A percentile compares a stretch with the other conserved stretches of the same genome.
These are phyloP conservation scores for Drosophila erecta DNA, from an alignment of 1,140 invertebrate species.

Conservation along the genomic window DNA sequence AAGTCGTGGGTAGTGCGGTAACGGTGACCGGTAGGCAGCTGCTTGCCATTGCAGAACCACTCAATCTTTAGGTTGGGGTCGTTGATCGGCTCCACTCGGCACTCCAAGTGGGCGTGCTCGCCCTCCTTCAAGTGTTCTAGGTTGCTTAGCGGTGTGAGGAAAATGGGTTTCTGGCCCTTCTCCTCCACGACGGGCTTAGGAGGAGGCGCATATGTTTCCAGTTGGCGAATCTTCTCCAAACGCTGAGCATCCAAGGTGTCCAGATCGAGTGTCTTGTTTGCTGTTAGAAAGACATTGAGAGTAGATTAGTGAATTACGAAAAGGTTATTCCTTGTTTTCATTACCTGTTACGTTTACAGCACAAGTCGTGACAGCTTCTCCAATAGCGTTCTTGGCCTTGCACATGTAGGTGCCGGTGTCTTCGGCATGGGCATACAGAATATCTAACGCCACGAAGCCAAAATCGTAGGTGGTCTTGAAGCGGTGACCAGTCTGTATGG, in stretches of 20 bases:
- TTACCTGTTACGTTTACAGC: conserved; percentile 92
- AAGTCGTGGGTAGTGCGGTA: conserved; percentile 97
- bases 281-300: conserved; percentile 85
- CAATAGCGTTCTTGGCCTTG: conserved; percentile 95
- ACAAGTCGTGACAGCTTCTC: conserved; percentile 96
- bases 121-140: conserved; percentile 95
- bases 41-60: conserved; percentile 96
- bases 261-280: conserved; percentile 92
- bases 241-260: conserved; percentile 96
- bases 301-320: not conserved
- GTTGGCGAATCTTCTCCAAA: conserved; percentile 93
- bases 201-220: conserved; percentile 93
- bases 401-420: conserved; percentile 98
- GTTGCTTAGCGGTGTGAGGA: conserved; percentile 93
- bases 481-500: conserved; percentile 94
- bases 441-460: conserved; percentile 97
- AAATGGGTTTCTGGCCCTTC: conserved; percentile 92
- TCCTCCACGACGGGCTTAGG: conserved; percentile 91
- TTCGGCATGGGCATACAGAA: conserved; percentile 98
- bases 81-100: conserved; percentile 97
- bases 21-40: conserved; percentile 92
- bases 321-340: not conserved
- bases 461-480: conserved; percentile 98
- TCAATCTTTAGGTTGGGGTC: conserved; percentile 97
- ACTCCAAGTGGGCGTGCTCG: conserved; percentile 97